phyloP scores from a whole-genome alignment of 2,797 vertebrate species.

The Pangasius sanitwongsei region DNA sequence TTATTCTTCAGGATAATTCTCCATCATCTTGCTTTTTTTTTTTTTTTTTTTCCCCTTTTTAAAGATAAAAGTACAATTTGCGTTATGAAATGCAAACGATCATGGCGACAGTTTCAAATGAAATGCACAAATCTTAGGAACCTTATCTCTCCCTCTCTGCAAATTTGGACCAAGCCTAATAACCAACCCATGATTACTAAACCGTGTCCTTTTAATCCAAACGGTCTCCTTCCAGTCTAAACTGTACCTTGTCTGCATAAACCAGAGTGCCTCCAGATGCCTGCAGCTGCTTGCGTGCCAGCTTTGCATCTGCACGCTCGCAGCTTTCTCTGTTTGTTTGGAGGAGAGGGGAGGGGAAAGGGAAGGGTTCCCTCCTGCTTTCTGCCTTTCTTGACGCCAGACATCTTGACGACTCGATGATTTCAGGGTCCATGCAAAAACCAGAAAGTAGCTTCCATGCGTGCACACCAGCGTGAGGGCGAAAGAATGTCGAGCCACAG shows the following conservation, averaged over 20 bases:
- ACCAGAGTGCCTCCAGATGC: neutral
- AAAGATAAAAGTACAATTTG: neutral
- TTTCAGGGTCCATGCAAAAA: conserved; percentile 42
- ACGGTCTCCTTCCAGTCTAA: neutral
- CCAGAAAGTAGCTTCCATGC: neutral
- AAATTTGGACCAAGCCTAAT: neutral
- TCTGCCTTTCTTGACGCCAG: conserved; percentile 30
- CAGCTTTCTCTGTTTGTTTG: neutral
- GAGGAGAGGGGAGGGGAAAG: neutral
- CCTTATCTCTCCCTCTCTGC: too few species aligned
- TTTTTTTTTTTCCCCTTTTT: neutral
- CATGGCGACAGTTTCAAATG: neutral
- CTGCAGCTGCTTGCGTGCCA: conserved; percentile 15
- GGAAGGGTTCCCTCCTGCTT: neutral
- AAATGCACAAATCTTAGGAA: neutral
- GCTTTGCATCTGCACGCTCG: neutral
- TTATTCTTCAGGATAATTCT: neutral
- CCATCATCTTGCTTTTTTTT: neutral
- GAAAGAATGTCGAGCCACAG: conserved; percentile 29
- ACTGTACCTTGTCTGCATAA: neutral
- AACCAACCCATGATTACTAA: neutral
- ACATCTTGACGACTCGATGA: conserved; percentile 36
- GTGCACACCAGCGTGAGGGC: neutral
- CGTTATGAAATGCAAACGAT: neutral
- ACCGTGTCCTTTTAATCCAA: neutral